These are phyloP conservation scores for Gallirallus australis DNA, from an alignment of 2,797 vertebrate species.

Conservation along the genomic window DNA sequence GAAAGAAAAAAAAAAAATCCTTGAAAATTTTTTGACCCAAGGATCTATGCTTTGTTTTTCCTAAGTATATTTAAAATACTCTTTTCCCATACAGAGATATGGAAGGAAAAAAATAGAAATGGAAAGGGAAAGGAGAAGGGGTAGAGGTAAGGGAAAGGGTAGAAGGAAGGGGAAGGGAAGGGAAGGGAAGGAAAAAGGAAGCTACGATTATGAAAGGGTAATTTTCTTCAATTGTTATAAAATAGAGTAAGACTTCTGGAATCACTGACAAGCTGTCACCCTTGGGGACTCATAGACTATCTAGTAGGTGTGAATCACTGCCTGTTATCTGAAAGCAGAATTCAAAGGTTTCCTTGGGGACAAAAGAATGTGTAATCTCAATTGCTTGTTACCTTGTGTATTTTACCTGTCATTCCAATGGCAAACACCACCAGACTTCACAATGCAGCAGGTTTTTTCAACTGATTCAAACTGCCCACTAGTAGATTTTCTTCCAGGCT, in stretches of 20 bases:
- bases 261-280: background rate
- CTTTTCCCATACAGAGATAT: background rate
- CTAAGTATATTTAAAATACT: background rate
- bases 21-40: background rate
- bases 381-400: background rate
- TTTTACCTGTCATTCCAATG: background rate
- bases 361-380: background rate
- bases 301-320: constrained; percentile 1
- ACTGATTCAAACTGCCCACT: background rate
- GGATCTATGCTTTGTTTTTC: background rate
- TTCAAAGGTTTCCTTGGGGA: background rate
- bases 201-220: background rate
- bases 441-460: background rate
- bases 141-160: background rate
- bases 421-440: background rate
- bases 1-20: background rate
- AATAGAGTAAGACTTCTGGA: background rate
- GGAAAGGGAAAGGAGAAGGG: background rate
- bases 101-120: too few relatives aligned
- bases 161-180: background rate
- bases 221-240: constrained; percentile 1
- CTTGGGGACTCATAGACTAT: background rate
- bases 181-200: background rate
- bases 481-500: background rate
- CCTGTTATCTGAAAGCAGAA: constrained; percentile 26